Evolutionary conservation across 2,113 vertebrate genomes (phyloP), one percentile per base, ranked within the genome.

Genomic region (Xyliphius kryptos): DNA sequence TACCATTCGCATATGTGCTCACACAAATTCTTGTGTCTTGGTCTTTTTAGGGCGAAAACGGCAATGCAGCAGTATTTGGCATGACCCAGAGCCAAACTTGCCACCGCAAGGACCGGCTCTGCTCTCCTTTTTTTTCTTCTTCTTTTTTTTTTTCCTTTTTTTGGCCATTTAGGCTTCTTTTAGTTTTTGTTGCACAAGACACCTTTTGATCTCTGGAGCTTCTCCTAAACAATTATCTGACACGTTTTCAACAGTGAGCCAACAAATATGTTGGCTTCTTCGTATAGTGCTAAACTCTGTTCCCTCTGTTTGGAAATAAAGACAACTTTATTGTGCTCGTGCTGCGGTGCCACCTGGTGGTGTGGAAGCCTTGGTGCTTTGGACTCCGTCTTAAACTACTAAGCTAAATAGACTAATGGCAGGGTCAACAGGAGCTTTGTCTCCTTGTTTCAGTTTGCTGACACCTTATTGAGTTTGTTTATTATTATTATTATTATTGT

Each of bases 11-110:
- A n/a, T n/a, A n/a, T n/a, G n/a, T n/a, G n/a, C n/a, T n/a, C n/a
- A n/a, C n/a, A n/a, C n/a, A n/a, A n/a, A n/a, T n/a, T n/a, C n/a
- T n/a, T n/a, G n/a, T n/a, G 26, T 32, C 26, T 32, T 32, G 26
- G 1, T 21, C 26, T 32, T 19, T n/a, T 6, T 21, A 8, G 15
- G 21, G 3, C 20, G 3, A 17, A 47, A 3, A 16, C 1, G 6
- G 2, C 94, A 92, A 66, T 98, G 93, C 94, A 97, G 87, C 96
- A 98, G 88, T 98, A 97, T 81, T 88, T 97, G 72, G 95, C 93
- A 67, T 98, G 93, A 98, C 83, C 22, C 65, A 77, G 87, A 76
- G 81, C 81, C 76, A 80, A 53, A 76, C 73, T 82, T 71, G 63
- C 61, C 26, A 38, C 69, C 49, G 19, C 71, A 70, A 78, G 69